Conservation (phyloP, 2,797 vertebrate genomes). For the Lophotriccus pileatus region DNA sequence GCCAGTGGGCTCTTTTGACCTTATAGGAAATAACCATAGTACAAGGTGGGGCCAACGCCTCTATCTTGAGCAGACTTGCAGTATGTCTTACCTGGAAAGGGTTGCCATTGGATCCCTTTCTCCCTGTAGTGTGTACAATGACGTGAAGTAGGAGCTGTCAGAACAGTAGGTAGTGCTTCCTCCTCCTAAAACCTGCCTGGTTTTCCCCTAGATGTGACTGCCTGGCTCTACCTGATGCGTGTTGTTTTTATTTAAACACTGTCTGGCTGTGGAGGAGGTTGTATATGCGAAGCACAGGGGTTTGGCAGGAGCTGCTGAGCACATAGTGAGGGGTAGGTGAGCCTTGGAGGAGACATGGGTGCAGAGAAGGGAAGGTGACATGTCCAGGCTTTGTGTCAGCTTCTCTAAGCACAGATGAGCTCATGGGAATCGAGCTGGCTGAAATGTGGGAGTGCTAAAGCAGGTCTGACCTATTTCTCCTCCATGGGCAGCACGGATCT, state of each 20-base stretch:
- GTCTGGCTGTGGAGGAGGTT: slow-evolving; percentile 5
- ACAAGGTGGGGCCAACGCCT: background rate
- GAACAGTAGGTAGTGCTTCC: background rate
- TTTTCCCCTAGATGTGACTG: background rate
- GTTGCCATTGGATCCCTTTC: background rate
- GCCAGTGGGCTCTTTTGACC: background rate
- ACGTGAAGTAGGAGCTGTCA: background rate
- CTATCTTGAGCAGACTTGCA: background rate
- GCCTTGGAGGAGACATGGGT: background rate
- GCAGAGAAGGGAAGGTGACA: background rate
- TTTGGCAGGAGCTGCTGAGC: background rate
- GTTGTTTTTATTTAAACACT: background rate
- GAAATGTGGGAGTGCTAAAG: background rate
- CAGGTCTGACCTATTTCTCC: background rate
- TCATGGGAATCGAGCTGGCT: background rate
- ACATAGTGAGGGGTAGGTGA: background rate
- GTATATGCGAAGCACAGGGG: background rate
- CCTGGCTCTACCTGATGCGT: background rate
- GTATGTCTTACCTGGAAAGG: background rate
- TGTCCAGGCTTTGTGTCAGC: background rate
- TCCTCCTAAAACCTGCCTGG: background rate
- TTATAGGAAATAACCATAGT: background rate
- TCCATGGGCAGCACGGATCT: background rate
- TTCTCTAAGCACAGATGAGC: background rate
- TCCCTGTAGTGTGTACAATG: background rate